phyloP scores from a whole-genome alignment of 2,113 vertebrate species.

The Colaptes auratus region DNA sequence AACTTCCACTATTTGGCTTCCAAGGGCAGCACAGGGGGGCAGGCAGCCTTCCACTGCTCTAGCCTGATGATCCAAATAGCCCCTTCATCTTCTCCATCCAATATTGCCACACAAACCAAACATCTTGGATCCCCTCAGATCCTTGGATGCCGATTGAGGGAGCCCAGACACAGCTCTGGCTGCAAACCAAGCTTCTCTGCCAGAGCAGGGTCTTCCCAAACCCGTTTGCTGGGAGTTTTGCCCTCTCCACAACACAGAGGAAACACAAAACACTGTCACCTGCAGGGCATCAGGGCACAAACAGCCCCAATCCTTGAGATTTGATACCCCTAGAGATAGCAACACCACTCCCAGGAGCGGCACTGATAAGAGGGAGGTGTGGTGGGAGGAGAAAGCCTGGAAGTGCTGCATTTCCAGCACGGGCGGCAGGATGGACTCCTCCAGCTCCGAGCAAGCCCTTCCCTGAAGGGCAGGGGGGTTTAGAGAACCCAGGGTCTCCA shows the following conservation, averaged over 20 bases:
- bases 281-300: neutral
- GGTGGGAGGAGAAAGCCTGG: neutral
- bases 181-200: neutral
- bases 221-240: neutral
- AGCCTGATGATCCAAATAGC: neutral
- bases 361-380: neutral
- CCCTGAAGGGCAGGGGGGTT: accelerated
- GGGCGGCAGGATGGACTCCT: neutral
- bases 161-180: neutral
- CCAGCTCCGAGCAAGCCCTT: accelerated
- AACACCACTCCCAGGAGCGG: neutral
- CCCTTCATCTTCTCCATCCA: neutral
- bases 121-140: neutral
- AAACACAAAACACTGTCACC: neutral
- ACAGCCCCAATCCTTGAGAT: neutral
- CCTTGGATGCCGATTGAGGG: accelerated
- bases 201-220: neutral
- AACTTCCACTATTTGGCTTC: neutral
- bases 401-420: neutral
- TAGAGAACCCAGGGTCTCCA: accelerated
- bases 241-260: neutral
- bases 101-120: neutral
- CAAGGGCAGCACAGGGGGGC: accelerated
- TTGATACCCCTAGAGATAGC: neutral
- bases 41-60: neutral